phyloP scores from a whole-genome alignment of 2,888 invertebrate genomes.

The Xylota sylvarum region DNA sequence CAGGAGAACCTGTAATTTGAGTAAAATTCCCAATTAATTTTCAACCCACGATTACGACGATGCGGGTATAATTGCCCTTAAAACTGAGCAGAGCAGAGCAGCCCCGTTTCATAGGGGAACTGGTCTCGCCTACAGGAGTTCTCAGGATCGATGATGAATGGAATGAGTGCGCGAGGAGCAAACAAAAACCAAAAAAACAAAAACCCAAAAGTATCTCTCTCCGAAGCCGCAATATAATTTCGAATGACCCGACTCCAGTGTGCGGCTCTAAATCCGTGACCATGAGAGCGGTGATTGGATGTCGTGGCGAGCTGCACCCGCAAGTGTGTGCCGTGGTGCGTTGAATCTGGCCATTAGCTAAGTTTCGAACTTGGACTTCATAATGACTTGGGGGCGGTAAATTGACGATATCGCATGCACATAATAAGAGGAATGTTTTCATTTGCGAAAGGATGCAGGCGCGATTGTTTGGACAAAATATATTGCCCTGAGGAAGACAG shows the following conservation, averaged over 20 bases:
- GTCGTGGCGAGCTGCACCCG: constrained; percentile 16
- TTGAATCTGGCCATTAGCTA: constrained; percentile 41
- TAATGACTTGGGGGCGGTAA: constrained; percentile 52
- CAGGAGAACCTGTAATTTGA: constrained; percentile 72
- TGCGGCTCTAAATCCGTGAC: constrained; percentile 37
- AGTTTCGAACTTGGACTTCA: constrained; percentile 24
- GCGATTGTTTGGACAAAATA: too few relatives aligned
- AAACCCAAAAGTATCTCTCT: neutral
- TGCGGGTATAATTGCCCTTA: constrained; percentile 63
- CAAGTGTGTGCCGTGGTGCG: constrained; percentile 6
- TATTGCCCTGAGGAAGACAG: neutral
- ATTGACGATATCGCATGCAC: constrained; percentile 66
- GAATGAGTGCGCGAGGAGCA: neutral
- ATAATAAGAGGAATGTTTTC: constrained; percentile 50
- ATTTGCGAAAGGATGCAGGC: neutral
- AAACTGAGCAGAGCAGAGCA: constrained; percentile 20
- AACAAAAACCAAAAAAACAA: constrained; percentile 23
- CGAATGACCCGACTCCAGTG: constrained; percentile 29
- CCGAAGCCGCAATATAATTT: constrained; percentile 14
- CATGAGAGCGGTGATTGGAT: constrained; percentile 52
- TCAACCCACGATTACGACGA: constrained; percentile 69
- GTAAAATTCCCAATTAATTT: constrained; percentile 76
- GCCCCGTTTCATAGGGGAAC: constrained; percentile 20
- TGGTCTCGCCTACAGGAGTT: constrained; percentile 62
- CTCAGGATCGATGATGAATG: constrained; percentile 68